Base-by-base conservation (phyloP, 2,113 vertebrate genomes). In the Phodopus roborovskii region DNA sequence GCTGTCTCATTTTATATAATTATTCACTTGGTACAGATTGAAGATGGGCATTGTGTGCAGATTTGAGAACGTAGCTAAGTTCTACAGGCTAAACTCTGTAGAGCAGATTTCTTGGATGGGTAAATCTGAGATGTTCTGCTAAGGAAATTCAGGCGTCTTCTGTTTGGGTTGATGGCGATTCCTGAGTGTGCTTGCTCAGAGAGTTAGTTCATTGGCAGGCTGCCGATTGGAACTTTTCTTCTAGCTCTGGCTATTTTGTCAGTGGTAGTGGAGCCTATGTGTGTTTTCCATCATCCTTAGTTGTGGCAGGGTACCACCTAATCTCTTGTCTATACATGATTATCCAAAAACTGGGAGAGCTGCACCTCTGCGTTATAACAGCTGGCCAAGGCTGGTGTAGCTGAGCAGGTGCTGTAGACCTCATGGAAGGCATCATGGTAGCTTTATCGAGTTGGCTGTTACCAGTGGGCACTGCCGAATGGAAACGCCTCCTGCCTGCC, bases 1-100 rank as follows among this genome's bases (percentile, higher is more conserved):
- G 66, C 70, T 62, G 39, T 91, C 62, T 95, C 42, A 9, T 93
- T 92, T 77, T 91, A 60, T 88, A 42, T 94, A 68, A 96, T 39
- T 58, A 50, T 53, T 86, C 56, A 42, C 66, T 62, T 78, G 82
- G 45, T 0, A 10, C 30, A 88, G 33, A n/a, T 62, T 60, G 36
- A 64, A 42, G 45, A 26, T 70, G n/a, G 39, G 71, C 22, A 0
- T 56, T 82, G 45, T 53, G 11, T 60, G 11, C 0, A 17, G 48
- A 24, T 88, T 71, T 10, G 15, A 86, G 78, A 83, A 71, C 9
- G 20, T 60, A 60, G 28, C 1, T 15, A 30, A 62, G 17, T 64
- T 19, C 17, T 78, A 1, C 30, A 19, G 13, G 26, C 3, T 39
- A 48, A 70, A 45, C 5, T 64, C 39, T 28, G 2, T 70, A 50